Base-by-base conservation (phyloP, 2,113 vertebrate species). In the Phaetusa simplex region DNA sequence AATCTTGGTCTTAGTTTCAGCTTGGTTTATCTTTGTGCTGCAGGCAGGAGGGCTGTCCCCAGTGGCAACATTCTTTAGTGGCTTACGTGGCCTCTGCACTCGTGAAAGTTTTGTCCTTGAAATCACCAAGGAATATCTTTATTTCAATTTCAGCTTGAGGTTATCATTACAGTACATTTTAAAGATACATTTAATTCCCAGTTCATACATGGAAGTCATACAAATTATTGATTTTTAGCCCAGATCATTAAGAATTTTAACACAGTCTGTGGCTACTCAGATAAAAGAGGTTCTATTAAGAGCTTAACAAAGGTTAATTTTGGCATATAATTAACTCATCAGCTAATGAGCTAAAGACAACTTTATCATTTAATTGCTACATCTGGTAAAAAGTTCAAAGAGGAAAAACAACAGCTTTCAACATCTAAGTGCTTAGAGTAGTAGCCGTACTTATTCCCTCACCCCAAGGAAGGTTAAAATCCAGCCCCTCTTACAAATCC, bases 221-320 rank as follows among this genome's bases (percentile, higher is more conserved):
- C 50, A 96, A 93, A 96, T 92, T 97, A 97, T 82, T 96, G 94
- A 96, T 97, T 97, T 96, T 86, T 94, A 96, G 85, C 67, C 55
- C 45, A 85, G 64, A 91, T 97, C 71, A 94, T 94, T 97, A 97
- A 93, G 95, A 96, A 94, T 95, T 94, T 97, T 91, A 97, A 96
- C 96, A 95, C 58, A 94, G 84, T 45, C 74, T 95, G 90, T 87
- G 86, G 85, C 89, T 95, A 94, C 53, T 81, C 43, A 93, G 84
- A 97, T 95, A 94, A 97, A 97, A 96, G 73, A 20, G 65, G 30
- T 80, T 85, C 90, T 91, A 90, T 95, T 96, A 97, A 94, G 78
- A 97, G 96, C 88, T 97, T 97, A 98, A 96, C 79, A 96, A 96
- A 97, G 86, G 85, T 96, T 97, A 95, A 97, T 97, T 96, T 94